Evolutionary conservation across 2,113 vertebrate genomes (phyloP), one percentile per base, ranked within the genome.

Genomic region (Gulo gulo): DNA sequence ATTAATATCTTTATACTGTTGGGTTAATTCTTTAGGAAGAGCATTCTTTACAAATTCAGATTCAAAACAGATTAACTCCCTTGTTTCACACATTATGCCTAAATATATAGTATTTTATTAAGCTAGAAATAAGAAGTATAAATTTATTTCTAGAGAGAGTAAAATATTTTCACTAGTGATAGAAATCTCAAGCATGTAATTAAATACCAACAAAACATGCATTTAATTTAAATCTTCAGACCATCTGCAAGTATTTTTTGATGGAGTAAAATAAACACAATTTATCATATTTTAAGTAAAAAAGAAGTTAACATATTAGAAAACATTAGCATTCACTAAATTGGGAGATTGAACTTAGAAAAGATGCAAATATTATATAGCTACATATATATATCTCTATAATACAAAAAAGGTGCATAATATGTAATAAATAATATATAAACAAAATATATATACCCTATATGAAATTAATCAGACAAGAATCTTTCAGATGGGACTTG

Each of bases 111-210:
- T 15, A 87, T 90, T 95, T 92, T 59, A 78, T 47, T 92, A 69
- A 91, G 50, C 89, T 89, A 55, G 9, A 91, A 63, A 79, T 74
- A 85, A 52, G 8, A 95, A 87, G 23, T 84, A 7, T 79, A 57
- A 69, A 91, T 55, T 91, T 94, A 76, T 84, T 92, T 96, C 24
- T 79, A 89, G 89, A 73, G 16, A 79, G 94, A 94, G 39, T 31
- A 88, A 93, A 71, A 76, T 79, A 85, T 92, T 94, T 94, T 94
- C 74, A 88, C 39, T 74, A 85, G 3, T 50, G 39, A 89, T 69
- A 93, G 52, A 65, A 95, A 86, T 89, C 18, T 78, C 29, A 88
- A 86, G 24, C 59, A 91, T 78, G 6, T 90, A 94, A 92, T 89
- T 83, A 95, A 91, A 90, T 2, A 47, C 1, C 81, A 88, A 57